Evolutionary conservation across 2,888 invertebrate genomes (phyloP).

Genomic region (Nephrotoma appendiculata): DNA sequence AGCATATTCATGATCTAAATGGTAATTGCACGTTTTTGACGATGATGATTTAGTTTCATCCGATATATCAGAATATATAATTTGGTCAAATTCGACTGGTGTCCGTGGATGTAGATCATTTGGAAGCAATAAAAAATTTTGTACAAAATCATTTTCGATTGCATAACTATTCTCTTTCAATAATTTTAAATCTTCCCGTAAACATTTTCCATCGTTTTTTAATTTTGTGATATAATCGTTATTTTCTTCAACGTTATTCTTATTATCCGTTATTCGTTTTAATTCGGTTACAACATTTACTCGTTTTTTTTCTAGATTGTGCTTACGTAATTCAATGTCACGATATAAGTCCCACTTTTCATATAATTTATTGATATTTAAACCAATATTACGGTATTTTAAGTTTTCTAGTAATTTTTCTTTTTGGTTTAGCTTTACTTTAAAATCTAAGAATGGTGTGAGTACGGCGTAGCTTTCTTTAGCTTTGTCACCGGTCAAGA

Average conservation of each 20-base stretch:
- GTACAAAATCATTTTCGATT: constrained; percentile 54
- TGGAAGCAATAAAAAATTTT: constrained; percentile 50
- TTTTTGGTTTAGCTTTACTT: constrained; percentile 37
- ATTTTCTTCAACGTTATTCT: constrained; percentile 22
- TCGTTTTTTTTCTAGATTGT: constrained; percentile 37
- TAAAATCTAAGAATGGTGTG: constrained; percentile 52
- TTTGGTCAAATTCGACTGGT: constrained; percentile 25
- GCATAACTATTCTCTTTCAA: constrained; percentile 49
- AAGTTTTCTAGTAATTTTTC: constrained; percentile 40
- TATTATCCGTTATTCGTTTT: constrained; percentile 18
- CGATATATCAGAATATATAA: background rate
- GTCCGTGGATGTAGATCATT: constrained; percentile 51
- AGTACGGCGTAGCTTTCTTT: constrained; percentile 50
- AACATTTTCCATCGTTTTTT: constrained; percentile 37
- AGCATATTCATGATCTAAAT: constrained; percentile 28
- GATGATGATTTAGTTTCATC: constrained; percentile 17
- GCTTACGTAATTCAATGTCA: constrained; percentile 36
- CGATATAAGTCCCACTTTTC: constrained; percentile 47
- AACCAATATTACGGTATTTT: constrained; percentile 35
- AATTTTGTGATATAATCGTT: constrained; percentile 31
- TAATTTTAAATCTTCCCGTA: constrained; percentile 48
- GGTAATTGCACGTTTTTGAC: constrained; percentile 21
- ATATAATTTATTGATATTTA: constrained; percentile 41
- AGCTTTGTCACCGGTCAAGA: constrained; percentile 54
- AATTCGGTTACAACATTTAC: constrained; percentile 36